Conservation (phyloP, 2,797 vertebrate genomes). For the Malacoraja senta region DNA sequence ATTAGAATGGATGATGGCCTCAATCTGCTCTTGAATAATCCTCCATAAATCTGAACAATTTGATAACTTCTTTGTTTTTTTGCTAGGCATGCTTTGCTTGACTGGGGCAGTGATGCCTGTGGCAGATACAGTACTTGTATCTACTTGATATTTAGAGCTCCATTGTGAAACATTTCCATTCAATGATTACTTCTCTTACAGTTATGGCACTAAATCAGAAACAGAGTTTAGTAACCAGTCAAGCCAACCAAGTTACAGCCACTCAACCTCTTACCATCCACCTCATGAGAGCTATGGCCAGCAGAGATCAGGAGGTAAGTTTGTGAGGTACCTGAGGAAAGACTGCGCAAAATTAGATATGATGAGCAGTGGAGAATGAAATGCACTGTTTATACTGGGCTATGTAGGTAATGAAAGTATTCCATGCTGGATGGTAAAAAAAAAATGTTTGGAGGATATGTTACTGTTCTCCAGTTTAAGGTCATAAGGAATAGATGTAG, state of each 20-base stretch:
- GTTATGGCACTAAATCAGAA: conserved; percentile 26
- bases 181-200: neutral
- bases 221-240: conserved; percentile 24
- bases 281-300: conserved; percentile 27
- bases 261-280: conserved; percentile 20
- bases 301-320: conserved; percentile 31
- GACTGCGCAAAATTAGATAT: neutral
- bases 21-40: neutral
- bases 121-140: neutral
- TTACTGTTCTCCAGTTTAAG: neutral
- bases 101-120: neutral
- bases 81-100: neutral
- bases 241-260: conserved; percentile 27
- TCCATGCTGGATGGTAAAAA: neutral
- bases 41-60: neutral
- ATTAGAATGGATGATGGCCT: neutral
- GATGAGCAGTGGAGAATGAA: neutral
- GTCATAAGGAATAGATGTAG: no score
- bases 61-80: neutral
- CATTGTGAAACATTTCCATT: neutral
- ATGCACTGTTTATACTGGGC: neutral
- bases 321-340: neutral
- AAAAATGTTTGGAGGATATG: neutral
- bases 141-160: neutral
- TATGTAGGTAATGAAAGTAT: neutral